These are phyloP conservation scores for Pogonocichla stellata DNA, from an alignment of 2,113 vertebrate species.

Conservation along the genomic window DNA sequence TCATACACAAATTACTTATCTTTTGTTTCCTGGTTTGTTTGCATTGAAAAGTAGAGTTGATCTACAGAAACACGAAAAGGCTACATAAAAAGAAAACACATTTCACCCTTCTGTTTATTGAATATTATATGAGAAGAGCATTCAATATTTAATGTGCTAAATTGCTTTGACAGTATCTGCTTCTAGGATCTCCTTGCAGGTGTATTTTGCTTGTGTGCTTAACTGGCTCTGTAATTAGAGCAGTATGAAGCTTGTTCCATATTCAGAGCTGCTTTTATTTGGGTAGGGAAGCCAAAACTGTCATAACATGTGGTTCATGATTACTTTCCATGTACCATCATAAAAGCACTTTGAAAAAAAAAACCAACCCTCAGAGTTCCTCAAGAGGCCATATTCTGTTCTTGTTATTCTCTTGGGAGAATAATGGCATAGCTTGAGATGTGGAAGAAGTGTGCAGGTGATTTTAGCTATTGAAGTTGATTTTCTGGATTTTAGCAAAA, in stretches of 20 bases:
- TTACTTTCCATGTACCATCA: neutral
- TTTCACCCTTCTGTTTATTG: neutral
- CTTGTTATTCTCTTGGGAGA: neutral
- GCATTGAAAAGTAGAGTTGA: neutral
- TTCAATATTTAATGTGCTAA: slow-evolving; percentile 25
- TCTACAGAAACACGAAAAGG: neutral
- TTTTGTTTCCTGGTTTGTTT: neutral
- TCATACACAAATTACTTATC: neutral
- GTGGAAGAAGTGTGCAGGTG: neutral
- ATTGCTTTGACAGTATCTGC: neutral
- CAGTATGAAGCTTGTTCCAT: neutral
- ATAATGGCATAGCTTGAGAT: neutral
- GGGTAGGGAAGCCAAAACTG: neutral
- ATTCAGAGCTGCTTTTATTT: neutral
- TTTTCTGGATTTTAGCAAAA: neutral
- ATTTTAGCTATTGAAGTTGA: neutral
- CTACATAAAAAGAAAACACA: neutral
- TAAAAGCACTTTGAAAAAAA: neutral
- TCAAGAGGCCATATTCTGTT: neutral
- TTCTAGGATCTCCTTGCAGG: neutral
- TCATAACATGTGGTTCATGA: neutral
- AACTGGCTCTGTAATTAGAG: neutral
- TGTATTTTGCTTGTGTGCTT: neutral
- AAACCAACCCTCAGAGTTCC: neutral
- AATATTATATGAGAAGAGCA: neutral